Evolutionary conservation across 2,888 invertebrate species (phyloP), one percentile per base, ranked within the genome.

Genomic region (Hanleya hanleyi): DNA sequence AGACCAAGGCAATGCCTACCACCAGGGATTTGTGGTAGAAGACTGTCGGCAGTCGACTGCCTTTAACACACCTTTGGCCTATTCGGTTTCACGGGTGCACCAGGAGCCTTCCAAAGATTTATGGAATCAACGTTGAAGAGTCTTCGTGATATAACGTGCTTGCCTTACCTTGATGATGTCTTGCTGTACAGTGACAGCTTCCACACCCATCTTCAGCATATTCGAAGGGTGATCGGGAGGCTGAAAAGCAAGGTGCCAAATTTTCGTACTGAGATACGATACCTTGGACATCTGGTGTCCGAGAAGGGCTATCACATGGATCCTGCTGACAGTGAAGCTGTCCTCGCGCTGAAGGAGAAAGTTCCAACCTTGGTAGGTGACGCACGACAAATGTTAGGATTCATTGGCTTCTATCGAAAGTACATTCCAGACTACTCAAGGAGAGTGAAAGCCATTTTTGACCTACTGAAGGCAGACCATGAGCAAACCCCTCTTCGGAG

Each of bases 1-100:
- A 32, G 77, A 80, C 38, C 77, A 80, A 26, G 70, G 77, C 2
- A 77, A 79, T 41, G 77, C 78, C 1, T 78, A 80, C n/a, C 78
- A 78, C 64, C 77, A 80, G 57, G 78, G 78, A 1, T 74, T 80
- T 33, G 65, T 80, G 15, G 50, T 67, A 15, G 71, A 73, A 49
- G 70, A 73, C 9, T 74, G 69, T 38, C 41, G 64, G 41, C 68
- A 38, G 1, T 69, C 41, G 5, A 79, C 80, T n/a, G 77, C 77
- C 5, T 80, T 79, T 64, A 50, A 70, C 1, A 78, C 77, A n/a
- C 77, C 78, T 12, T 76, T 73, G 70, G 76, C 26, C 75, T 76
- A 15, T 77, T 74, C 71, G 77, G 75, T 2, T 49, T 77, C 0
- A 66, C 74, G 12, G 75, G 75, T 37, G 77, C 77, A 3, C 74